Conservation (phyloP, 2,113 vertebrate genomes). For the Lepisosteus oculatus region DNA sequence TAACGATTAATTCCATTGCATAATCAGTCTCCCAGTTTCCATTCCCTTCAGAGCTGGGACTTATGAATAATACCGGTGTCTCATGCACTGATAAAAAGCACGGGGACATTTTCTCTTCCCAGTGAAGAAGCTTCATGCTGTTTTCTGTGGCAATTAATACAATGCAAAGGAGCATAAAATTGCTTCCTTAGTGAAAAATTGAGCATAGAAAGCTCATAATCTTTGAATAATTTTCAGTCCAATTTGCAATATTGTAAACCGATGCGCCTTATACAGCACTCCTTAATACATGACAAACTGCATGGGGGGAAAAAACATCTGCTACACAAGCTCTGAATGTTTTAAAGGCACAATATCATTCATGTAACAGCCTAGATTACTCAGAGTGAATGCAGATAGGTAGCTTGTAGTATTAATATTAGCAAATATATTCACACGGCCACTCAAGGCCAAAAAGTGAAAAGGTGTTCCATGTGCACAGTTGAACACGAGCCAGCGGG, state of each 20-base stretch:
- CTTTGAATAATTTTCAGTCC: constrained; percentile 20
- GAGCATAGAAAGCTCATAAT: constrained; percentile 7
- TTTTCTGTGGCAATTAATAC: constrained; percentile 20
- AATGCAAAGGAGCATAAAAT: constrained; percentile 20
- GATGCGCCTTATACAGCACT: constrained; percentile 7
- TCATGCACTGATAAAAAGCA: background rate
- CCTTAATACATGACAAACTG: constrained; percentile 1
- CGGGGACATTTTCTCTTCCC: constrained; percentile 4
- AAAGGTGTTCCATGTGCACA: no score
- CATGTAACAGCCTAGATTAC: background rate
- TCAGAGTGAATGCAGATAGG: background rate
- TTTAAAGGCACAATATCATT: background rate
- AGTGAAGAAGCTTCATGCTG: background rate
- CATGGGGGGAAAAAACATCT: background rate
- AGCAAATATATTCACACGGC: no score
- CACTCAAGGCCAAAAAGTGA: no score
- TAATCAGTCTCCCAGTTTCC: constrained; percentile 18
- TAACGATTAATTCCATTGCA: constrained; percentile 20
- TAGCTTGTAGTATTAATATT: background rate
- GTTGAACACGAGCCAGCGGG: no score
- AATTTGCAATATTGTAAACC: constrained; percentile 22
- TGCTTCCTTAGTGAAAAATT: constrained; percentile 1
- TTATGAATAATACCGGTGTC: constrained; percentile 5
- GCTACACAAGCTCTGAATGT: constrained; percentile 4
- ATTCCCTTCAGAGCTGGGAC: constrained; percentile 4